These are phyloP conservation scores for Diadophis punctatus DNA, from an alignment of 2,113 vertebrate genomes.

Conservation along the genomic window DNA sequence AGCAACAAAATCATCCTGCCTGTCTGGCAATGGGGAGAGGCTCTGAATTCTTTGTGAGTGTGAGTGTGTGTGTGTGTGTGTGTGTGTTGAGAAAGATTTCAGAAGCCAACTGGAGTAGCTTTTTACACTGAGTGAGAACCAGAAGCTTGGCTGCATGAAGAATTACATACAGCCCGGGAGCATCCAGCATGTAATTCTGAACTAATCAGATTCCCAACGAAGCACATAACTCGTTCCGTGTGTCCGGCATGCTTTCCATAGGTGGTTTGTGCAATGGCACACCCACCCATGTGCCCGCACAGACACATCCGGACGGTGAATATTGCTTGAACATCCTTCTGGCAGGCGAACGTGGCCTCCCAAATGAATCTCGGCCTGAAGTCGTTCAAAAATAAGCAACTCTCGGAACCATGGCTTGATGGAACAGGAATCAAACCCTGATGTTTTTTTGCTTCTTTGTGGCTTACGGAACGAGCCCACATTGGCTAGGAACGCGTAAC, in stretches of 20 bases:
- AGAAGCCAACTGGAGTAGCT: neutral
- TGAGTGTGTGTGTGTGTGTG: neutral
- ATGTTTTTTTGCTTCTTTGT: neutral
- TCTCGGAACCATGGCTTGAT: neutral
- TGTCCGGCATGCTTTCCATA: neutral
- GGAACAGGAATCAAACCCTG: neutral
- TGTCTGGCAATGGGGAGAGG: constrained; percentile 30
- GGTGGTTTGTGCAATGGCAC: neutral
- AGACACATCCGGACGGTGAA: neutral
- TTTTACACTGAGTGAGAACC: neutral
- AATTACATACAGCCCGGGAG: neutral
- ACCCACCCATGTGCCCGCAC: neutral
- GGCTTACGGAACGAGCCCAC: neutral
- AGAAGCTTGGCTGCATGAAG: neutral
- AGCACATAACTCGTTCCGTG: neutral
- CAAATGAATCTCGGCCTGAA: neutral
- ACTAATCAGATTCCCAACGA: neutral
- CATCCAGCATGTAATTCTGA: neutral
- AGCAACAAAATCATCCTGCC: neutral
- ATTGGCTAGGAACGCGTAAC: neutral
- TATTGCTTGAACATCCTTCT: neutral
- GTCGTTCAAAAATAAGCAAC: neutral
- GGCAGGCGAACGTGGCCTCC: neutral
- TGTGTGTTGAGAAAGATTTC: neutral
- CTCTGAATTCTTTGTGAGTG: neutral